These are phyloP conservation scores for Athalia circularis DNA, from an alignment of 2,888 invertebrate genomes.

Conservation along the genomic window DNA sequence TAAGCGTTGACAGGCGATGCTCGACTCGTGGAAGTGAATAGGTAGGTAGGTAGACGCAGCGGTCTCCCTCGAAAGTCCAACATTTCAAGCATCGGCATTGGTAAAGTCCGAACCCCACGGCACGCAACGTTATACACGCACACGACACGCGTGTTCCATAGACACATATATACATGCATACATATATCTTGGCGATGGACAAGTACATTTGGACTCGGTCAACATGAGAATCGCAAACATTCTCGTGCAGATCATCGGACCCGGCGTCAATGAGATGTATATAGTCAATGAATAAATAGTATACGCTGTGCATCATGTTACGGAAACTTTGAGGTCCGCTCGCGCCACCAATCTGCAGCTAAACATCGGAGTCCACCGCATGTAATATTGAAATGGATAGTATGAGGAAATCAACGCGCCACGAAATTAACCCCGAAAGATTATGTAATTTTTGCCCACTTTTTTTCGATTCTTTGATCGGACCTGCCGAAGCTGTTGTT, in stretches of 20 bases:
- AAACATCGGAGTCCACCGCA: background rate
- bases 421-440: too few relatives aligned
- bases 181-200: background rate
- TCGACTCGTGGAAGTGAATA: conserved; percentile 58
- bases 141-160: too few relatives aligned
- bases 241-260: conserved; percentile 43
- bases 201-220: conserved; percentile 52
- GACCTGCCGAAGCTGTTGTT: too few relatives aligned
- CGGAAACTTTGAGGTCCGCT: conserved; percentile 41
- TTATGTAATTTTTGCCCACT: background rate
- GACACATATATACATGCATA: background rate
- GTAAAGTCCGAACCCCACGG: too few relatives aligned
- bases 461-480: background rate
- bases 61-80: too few relatives aligned
- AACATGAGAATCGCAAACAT: conserved; percentile 67
- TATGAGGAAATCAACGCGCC: too few relatives aligned
- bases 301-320: conserved; percentile 38
- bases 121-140: too few relatives aligned
- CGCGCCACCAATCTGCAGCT: background rate
- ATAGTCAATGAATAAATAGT: conserved; percentile 35
- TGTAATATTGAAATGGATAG: too few relatives aligned
- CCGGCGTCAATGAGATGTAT: background rate
- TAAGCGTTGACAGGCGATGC: conserved; percentile 69
- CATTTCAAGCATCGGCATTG: too few relatives aligned
- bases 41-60: background rate